Percentiles rank a stretch among this genome's conserved stretches.
These are phyloP conservation scores for Parauchenoglanis ngamensis DNA, from an alignment of 2,797 vertebrate genomes.

Conservation along the genomic window DNA sequence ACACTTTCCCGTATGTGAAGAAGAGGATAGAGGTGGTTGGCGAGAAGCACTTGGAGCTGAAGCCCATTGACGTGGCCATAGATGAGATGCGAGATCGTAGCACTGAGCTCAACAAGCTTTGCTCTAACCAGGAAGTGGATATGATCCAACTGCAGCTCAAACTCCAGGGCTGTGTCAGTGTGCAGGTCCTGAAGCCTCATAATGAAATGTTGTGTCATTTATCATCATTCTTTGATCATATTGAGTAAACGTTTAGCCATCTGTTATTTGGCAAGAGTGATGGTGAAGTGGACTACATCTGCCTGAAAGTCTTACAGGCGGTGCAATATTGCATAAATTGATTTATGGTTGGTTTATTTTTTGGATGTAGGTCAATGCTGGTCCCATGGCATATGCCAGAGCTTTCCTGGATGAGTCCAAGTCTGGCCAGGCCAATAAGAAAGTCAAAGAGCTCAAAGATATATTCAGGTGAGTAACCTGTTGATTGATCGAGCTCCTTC, in stretches of 20 bases:
- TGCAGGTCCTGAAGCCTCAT: constrained; percentile 79
- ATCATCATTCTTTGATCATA: background rate
- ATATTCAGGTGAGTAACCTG: constrained; percentile 82
- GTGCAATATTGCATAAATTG: background rate
- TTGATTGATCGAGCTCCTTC: background rate
- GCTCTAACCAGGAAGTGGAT: constrained; percentile 84
- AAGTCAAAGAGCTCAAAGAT: constrained; percentile 92
- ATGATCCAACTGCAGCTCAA: constrained; percentile 97
- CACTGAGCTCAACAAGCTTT: constrained; percentile 87
- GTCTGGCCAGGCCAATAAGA: constrained; percentile 83
- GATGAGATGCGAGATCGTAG: constrained; percentile 93
- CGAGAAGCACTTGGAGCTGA: constrained; percentile 89
- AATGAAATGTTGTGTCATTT: background rate
- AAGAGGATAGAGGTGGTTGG: constrained; percentile 89
- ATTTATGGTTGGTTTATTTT: constrained; percentile 11
- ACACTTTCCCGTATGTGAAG: constrained; percentile 93
- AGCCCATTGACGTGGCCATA: constrained; percentile 92
- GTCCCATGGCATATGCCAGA: constrained; percentile 94
- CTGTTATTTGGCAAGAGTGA: background rate
- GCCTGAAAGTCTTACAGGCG: too few relatives aligned
- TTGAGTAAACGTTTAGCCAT: background rate
- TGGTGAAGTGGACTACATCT: background rate
- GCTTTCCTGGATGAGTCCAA: constrained; percentile 90
- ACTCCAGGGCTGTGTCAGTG: constrained; percentile 94
- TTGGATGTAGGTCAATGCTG: constrained; percentile 88